Percentiles rank a stretch among this genome's conserved stretches.
Evolutionary conservation across 2,113 vertebrate species (phyloP).

Genomic region (Cyphomyrus discorhynchus): DNA sequence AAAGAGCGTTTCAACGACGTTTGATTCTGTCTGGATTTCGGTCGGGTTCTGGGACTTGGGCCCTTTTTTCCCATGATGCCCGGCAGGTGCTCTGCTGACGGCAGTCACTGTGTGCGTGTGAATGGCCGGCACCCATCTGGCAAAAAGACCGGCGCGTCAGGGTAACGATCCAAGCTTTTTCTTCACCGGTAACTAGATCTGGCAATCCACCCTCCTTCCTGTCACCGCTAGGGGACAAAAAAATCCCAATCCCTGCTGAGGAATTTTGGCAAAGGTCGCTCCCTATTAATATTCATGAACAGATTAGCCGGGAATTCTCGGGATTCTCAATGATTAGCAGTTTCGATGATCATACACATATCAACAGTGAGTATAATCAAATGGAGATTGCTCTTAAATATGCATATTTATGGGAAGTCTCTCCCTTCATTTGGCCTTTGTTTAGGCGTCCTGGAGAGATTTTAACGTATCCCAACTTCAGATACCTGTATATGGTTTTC

Average conservation of each 20-base stretch:
- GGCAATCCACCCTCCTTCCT: neutral
- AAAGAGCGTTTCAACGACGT: neutral
- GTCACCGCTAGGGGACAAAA: neutral
- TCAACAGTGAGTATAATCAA: constrained; percentile 2
- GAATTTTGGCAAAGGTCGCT: neutral
- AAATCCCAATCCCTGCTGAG: neutral
- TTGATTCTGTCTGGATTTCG: neutral
- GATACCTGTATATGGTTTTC: neutral
- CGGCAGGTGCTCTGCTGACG: neutral
- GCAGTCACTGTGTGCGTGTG: neutral
- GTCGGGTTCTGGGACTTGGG: neutral
- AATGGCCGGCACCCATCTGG: neutral
- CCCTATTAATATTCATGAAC: constrained; percentile 8
- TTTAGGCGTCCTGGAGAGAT: neutral
- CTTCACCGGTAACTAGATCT: neutral
- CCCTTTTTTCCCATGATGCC: neutral
- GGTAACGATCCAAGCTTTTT: neutral
- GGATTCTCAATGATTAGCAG: neutral
- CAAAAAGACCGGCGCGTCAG: no score
- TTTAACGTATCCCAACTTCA: neutral
- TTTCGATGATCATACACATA: neutral
- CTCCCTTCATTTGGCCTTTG: neutral
- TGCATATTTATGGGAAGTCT: neutral
- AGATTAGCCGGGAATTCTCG: neutral
- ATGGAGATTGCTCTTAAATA: neutral